Evolutionary conservation across 1,140 invertebrate species (phyloP), one percentile per base, ranked within the genome.

Genomic region (Drosophila parvula): DNA sequence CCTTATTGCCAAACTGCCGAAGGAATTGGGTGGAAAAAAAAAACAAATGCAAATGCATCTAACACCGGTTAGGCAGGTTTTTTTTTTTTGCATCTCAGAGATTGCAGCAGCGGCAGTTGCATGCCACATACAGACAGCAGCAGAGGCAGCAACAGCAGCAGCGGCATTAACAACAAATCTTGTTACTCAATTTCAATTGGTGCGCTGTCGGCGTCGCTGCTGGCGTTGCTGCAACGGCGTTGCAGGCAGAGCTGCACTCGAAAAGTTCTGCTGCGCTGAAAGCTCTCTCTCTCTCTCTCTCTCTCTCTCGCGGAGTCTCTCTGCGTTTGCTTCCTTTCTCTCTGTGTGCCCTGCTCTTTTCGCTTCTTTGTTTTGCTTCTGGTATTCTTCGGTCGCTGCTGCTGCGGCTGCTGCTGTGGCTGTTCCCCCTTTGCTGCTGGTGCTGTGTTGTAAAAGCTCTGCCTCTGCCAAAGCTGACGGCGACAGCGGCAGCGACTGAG

Each of bases 101-200:
- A 76, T 71, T 83, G 53, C 75, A 45, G 78, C 82, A 78, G 75
- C 70, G 73, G 55, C 65, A 68, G 59, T 77, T 65, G 85, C 82
- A 81, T 83, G 78, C 81, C 73, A 70, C 74, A 74, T 40, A 55
- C 41, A 50, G 48, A 34, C 71, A 65, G 40, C 28, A 22, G 47
- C 60, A 28, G 36, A 40, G 43, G 18, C 70, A 64, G 34, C 40
- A 8, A 44, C 59, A 34, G 36, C 40, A 44, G n/a, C 76, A 30
- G 38, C 61, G 16, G 30, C 47, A 73, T 44, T 48, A 74, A 32
- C 73, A 78, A 70, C 74, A 82, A 83, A 77, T 82, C 84, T 88
- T 67, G 84, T 89, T 88, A 88, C 84, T 88, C 83, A 88, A 89
- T 89, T 88, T 89, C 82, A 86, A 86, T 86, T 86, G 82, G 83